phyloP scores from a whole-genome alignment of 2,888 invertebrate species.

The Drosophila colorata region DNA sequence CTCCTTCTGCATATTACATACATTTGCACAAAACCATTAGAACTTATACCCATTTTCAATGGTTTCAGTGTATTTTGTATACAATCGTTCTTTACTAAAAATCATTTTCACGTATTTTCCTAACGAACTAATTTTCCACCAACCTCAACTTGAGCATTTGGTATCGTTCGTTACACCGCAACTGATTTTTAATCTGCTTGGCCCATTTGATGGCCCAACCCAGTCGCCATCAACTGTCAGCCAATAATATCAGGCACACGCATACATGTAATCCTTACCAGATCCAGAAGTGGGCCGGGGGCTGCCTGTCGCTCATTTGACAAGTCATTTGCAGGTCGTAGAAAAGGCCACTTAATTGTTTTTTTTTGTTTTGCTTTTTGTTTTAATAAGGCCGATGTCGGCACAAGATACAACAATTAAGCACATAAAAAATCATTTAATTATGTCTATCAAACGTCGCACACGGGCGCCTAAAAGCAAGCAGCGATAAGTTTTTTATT shows the following conservation, averaged over 20 bases:
- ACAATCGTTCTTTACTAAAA: too few relatives aligned
- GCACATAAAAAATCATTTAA: conserved; percentile 78
- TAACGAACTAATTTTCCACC: neutral
- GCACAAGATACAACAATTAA: conserved; percentile 70
- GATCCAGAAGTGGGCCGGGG: neutral
- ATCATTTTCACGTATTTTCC: too few relatives aligned
- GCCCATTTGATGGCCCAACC: conserved; percentile 29
- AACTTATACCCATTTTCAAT: too few relatives aligned
- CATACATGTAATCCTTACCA: conserved; percentile 21
- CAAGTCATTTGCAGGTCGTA: conserved; percentile 76
- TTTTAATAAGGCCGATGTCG: conserved; percentile 69
- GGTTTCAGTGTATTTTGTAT: too few relatives aligned
- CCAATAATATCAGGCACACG: conserved; percentile 36
- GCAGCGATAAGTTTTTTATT: conserved; percentile 76
- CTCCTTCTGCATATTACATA: too few relatives aligned
- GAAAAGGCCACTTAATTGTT: conserved; percentile 62
- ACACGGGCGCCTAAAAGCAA: conserved; percentile 60
- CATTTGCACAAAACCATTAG: too few relatives aligned
- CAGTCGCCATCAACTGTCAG: conserved; percentile 9
- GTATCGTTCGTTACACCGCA: neutral
- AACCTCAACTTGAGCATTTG: neutral
- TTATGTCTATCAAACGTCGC: conserved; percentile 75
- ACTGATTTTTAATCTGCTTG: conserved; percentile 25
- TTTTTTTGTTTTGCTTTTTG: conserved; percentile 48
- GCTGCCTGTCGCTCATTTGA: conserved; percentile 59